A percentile compares a stretch with the other conserved stretches of the same genome.
These are phyloP conservation scores for Urophycis tenuis DNA, from an alignment of 2,797 vertebrate genomes.

Conservation along the genomic window DNA sequence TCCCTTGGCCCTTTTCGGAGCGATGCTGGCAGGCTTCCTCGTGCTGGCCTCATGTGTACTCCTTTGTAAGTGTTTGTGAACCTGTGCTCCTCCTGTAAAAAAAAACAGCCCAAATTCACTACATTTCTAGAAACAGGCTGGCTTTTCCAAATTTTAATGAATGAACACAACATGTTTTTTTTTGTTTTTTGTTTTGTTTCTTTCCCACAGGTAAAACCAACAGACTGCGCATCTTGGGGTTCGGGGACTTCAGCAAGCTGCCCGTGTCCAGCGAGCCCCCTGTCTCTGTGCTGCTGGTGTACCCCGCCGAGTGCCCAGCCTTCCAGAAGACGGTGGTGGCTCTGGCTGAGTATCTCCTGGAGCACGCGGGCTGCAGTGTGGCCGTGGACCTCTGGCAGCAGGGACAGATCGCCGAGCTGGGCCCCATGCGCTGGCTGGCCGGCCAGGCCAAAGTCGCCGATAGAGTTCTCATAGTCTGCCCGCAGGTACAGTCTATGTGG, in stretches of 20 bases:
- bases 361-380: conserved; percentile 59
- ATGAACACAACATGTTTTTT: not conserved
- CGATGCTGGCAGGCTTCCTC: conserved; percentile 22
- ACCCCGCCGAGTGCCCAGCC: conserved; percentile 59
- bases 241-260: conserved; percentile 15
- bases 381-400: conserved; percentile 76
- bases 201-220: conserved; percentile 35
- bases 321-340: conserved; percentile 70
- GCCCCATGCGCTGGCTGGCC: conserved; percentile 74
- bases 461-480: conserved; percentile 68
- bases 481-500: conserved; percentile 18
- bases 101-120: not conserved
- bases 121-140: not conserved
- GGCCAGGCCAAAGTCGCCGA: conserved; percentile 59
- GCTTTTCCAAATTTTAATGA: not conserved
- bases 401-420: conserved; percentile 69
- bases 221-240: not conserved
- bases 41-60: conserved; percentile 41
- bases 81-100: not conserved
- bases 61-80: conserved; percentile 49
- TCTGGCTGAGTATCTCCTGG: conserved; percentile 73
- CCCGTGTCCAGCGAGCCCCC: not conserved
- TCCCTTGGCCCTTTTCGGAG: conserved; percentile 13
- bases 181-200: too few species aligned
- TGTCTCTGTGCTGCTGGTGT: conserved; percentile 68